A percentile compares a stretch with the other conserved stretches of the same genome.
Conservation (phyloP, 2,888 invertebrate species). For the Lasioglossum morio region DNA sequence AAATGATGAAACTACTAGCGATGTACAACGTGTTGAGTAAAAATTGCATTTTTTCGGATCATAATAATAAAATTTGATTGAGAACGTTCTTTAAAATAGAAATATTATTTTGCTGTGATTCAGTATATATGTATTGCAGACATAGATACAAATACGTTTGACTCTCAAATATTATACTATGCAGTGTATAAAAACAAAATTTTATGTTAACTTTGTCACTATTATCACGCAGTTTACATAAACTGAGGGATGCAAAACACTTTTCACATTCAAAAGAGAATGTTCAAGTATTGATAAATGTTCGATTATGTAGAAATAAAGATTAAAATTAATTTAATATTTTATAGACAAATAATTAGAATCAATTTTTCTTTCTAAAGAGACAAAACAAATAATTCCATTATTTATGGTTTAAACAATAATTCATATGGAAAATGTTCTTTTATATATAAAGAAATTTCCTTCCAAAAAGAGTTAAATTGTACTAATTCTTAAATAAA, state of each 20-base stretch:
- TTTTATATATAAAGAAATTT: not conserved
- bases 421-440: not conserved
- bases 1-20: not conserved
- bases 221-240: slow-evolving; percentile 29
- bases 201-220: slow-evolving; percentile 27
- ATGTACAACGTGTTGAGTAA: not conserved
- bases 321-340: not conserved
- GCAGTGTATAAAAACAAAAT: slow-evolving; percentile 3
- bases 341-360: not conserved
- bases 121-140: slow-evolving; percentile 39
- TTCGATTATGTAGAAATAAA: not conserved
- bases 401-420: not conserved
- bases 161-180: slow-evolving; percentile 15
- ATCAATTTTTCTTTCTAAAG: not conserved
- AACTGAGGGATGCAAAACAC: not conserved
- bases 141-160: slow-evolving; percentile 20
- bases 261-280: not conserved
- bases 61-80: slow-evolving; percentile 28
- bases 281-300: not conserved
- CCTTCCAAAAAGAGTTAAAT: not conserved
- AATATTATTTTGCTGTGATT: slow-evolving; percentile 44
- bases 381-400: not conserved
- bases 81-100: slow-evolving; percentile 16
- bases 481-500: slow-evolving; percentile 1
- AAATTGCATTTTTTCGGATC: slow-evolving; percentile 3